Evolutionary conservation across 1,140 invertebrate species (phyloP), one percentile per base, ranked within the genome.

Genomic region (Lepidurus apus): DNA sequence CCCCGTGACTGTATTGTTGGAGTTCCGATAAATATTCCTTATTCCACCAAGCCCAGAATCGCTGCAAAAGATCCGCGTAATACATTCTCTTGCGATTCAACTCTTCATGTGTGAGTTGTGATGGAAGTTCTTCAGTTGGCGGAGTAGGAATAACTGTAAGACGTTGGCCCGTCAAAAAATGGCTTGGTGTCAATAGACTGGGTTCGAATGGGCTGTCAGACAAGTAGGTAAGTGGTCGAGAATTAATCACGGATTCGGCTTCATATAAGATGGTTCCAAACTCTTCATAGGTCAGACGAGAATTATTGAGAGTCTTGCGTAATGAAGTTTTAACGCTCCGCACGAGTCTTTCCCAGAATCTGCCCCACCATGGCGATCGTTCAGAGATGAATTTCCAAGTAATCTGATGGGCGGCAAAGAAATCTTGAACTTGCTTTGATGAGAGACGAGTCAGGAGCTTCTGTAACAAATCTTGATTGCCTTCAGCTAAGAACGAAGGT

Each of bases 281-380:
- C n/a, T n/a, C n/a, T n/a, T n/a, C n/a, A n/a, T n/a, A n/a, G n/a
- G n/a, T n/a, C n/a, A n/a, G n/a, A n/a, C n/a, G n/a, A 73, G 82
- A 80, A 53, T 79, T 81, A 74, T 83, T 83, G 1, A 85, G 75
- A 76, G 81, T 81, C 75, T 81, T 77, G 43, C 76, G 79, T 7
- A 81, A 44, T 7, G 75, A 43, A 24, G 80, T 76, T 78, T 87
- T 86, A 8, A 84, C 75, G 7, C 86, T 42, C 0, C 83, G 74
- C 17, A 87, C 82, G 21, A 88, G 44, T 10, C 86, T 74, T 77
- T 87, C 84, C 80, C 82, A 85, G 11, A 82, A 84, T 42, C 86
- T 86, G 42, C 86, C 85, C 82, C 84, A 85, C 85, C 86, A 87
- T 21, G 85, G 81, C 8, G 85, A 82, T 42, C 80, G 79, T 11